A percentile compares a stretch with the other conserved stretches of the same genome.
Conservation (phyloP, 2,888 invertebrate genomes). For the Amorpha juglandis region DNA sequence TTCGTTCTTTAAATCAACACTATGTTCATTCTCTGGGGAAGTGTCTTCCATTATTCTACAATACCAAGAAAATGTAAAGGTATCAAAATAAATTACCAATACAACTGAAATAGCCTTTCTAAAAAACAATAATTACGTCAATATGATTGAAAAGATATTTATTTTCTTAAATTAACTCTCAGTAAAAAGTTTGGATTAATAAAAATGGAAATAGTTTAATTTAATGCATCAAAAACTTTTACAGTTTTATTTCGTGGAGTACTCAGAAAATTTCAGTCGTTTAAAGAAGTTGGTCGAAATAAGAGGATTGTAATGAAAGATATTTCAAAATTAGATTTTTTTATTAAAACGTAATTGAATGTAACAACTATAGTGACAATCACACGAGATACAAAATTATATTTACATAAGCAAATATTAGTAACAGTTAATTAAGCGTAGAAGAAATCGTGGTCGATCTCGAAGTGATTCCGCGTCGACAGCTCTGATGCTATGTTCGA, state of each 20-base stretch:
- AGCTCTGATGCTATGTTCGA: conserved; percentile 91
- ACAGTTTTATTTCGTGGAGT: not conserved
- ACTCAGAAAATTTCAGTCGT: not conserved
- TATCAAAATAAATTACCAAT: not conserved
- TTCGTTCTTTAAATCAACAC: not conserved
- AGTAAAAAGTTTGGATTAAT: not conserved
- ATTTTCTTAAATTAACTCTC: not conserved
- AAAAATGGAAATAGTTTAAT: not conserved
- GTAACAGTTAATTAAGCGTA: conserved; percentile 53
- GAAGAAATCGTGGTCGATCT: conserved; percentile 73
- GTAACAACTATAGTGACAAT: conserved; percentile 16
- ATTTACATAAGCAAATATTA: conserved; percentile 9
- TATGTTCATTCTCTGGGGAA: not conserved
- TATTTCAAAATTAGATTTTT: conserved; percentile 14
- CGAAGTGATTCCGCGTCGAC: conserved; percentile 86
- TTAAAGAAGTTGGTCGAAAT: not conserved
- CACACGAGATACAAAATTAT: conserved; percentile 11
- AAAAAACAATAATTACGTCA: not conserved
- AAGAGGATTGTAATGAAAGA: conserved; percentile 21
- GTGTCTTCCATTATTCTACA: conserved; percentile 22
- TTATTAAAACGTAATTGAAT: conserved; percentile 11
- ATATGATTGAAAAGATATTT: not conserved
- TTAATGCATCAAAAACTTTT: not conserved
- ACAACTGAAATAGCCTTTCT: not conserved
- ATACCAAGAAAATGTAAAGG: not conserved